Percentiles rank a stretch among this genome's conserved stretches.
Evolutionary conservation across 2,888 invertebrate genomes (phyloP).

Genomic region (Mycogona germanica): DNA sequence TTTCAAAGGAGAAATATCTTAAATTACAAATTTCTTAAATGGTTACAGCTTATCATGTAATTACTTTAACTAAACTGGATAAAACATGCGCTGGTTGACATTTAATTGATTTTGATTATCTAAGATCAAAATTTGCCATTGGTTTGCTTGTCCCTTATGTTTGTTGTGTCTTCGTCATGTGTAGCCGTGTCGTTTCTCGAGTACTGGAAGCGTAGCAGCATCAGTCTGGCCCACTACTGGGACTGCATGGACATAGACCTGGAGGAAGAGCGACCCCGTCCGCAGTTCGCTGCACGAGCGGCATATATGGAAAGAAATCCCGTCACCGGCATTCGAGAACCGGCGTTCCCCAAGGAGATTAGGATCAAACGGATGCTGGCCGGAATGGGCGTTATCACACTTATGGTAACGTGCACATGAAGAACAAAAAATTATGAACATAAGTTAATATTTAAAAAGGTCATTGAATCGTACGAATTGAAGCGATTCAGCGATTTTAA

Average conservation of each 20-base stretch:
- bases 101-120: not conserved
- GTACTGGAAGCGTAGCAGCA: conserved; percentile 45
- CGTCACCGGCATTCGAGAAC: conserved; percentile 43
- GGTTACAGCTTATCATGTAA: not conserved
- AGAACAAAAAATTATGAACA: too few species aligned
- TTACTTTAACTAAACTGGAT: too few species aligned
- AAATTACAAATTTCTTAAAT: not conserved
- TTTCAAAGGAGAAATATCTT: not conserved
- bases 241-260: conserved; percentile 44
- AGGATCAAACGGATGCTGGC: conserved; percentile 40
- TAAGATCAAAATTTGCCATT: not conserved
- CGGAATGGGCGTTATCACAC: conserved; percentile 40
- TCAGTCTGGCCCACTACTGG: conserved; percentile 44
- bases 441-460: too few species aligned
- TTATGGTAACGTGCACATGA: conserved; percentile 44
- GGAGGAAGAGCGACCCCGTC: conserved; percentile 42
- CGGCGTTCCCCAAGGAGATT: conserved; percentile 39
- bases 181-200: conserved; percentile 44
- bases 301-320: conserved; percentile 41
- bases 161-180: conserved; percentile 1
- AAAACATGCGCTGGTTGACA: not conserved
- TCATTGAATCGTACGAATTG: too few species aligned
- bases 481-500: too few species aligned
- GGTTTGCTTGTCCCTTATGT: not conserved
- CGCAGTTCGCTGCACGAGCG: conserved; percentile 42